Percentiles rank a stretch among this genome's conserved stretches.
Evolutionary conservation across 2,888 invertebrate species (phyloP).

Genomic region (Candidula unifasciata): DNA sequence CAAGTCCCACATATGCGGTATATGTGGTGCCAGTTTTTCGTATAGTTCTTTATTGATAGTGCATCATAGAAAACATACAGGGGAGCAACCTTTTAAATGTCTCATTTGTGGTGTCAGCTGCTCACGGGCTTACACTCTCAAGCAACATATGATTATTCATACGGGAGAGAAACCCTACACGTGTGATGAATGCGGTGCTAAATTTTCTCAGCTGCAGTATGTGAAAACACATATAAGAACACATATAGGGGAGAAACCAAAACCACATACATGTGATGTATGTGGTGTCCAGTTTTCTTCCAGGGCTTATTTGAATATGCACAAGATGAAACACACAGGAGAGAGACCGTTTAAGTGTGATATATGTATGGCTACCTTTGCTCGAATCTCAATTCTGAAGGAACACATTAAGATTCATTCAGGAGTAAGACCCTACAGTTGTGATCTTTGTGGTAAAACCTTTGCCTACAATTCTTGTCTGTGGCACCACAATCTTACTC

Average conservation of each 20-base stretch:
- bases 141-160: not conserved
- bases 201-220: too few species aligned
- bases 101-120: not conserved
- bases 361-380: not conserved
- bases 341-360: conserved; percentile 7
- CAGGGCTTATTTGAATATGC: not conserved
- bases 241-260: too few species aligned
- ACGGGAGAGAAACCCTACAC: too few species aligned
- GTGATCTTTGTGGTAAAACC: conserved; percentile 2
- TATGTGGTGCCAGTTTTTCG: not conserved
- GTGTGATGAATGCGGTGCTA: too few species aligned
- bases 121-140: not conserved
- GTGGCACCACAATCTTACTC: too few species aligned
- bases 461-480: too few species aligned
- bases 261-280: not conserved
- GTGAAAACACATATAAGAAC: too few species aligned
- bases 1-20: not conserved
- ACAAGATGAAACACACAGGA: not conserved
- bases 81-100: not conserved
- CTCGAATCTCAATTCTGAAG: not conserved
- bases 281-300: not conserved
- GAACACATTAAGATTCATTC: not conserved
- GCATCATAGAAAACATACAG: not conserved
- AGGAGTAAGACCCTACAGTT: not conserved
- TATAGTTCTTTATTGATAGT: not conserved